Evolutionary conservation across 2,797 vertebrate species (phyloP).

Genomic region (Sebastes matsubarae): DNA sequence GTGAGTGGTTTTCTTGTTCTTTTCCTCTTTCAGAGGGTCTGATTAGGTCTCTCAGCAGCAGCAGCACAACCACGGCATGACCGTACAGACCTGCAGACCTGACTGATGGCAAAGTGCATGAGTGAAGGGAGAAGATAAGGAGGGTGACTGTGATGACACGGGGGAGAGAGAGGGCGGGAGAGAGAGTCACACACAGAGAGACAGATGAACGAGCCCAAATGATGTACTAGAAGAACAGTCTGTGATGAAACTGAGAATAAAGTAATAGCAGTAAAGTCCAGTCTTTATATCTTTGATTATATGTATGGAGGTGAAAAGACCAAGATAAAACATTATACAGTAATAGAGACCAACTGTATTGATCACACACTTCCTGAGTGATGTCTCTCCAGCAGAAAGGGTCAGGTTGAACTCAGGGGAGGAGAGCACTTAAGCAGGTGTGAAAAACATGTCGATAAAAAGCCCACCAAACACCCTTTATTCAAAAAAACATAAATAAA

Average conservation of each 20-base stretch:
- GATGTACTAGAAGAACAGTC: not conserved
- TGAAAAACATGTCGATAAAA: slow-evolving; percentile 25
- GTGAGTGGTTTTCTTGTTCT: not conserved
- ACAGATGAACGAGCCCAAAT: slow-evolving; percentile 9
- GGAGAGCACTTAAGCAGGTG: slow-evolving; percentile 33
- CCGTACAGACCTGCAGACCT: not conserved
- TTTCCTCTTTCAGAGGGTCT: not conserved
- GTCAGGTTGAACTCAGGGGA: slow-evolving; percentile 26
- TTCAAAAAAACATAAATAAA: not conserved
- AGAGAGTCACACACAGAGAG: not conserved
- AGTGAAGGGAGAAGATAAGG: slow-evolving; percentile 39
- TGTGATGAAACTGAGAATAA: not conserved
- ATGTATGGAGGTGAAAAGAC: not conserved
- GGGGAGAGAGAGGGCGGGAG: not conserved
- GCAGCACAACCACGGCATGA: slow-evolving; percentile 4
- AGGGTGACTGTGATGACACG: slow-evolving; percentile 35
- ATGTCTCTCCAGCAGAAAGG: not conserved
- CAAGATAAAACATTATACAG: not conserved
- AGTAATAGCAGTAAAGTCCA: not conserved
- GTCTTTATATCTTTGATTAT: not conserved
- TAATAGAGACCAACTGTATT: not conserved
- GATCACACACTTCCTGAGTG: not conserved
- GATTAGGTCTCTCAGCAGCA: not conserved
- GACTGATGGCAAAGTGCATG: slow-evolving; percentile 18
- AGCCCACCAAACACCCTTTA: not conserved